These are phyloP conservation scores for Nibea coibor DNA, from an alignment of 2,113 vertebrate genomes.

Conservation along the genomic window DNA sequence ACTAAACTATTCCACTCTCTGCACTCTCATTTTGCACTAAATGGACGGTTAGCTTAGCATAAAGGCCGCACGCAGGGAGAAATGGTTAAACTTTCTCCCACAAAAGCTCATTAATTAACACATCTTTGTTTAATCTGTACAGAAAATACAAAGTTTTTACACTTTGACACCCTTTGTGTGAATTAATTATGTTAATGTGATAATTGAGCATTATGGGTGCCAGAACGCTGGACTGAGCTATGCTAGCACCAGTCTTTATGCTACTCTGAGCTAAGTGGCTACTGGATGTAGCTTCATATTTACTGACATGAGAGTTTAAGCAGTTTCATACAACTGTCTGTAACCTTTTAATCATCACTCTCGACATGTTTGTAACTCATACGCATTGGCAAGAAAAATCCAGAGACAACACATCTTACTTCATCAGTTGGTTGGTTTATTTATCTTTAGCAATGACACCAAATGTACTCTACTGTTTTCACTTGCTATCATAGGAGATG, in stretches of 20 bases:
- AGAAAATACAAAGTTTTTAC: background rate
- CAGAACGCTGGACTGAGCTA: background rate
- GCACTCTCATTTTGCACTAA: background rate
- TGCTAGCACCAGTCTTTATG: background rate
- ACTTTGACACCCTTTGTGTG: background rate
- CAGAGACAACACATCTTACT: conserved; percentile 51
- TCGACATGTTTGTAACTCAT: background rate
- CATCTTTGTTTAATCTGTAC: background rate
- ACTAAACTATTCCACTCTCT: background rate
- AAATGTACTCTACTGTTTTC: conserved; percentile 83
- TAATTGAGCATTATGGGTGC: background rate
- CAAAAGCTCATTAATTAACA: background rate
- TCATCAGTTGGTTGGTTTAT: conserved; percentile 90
- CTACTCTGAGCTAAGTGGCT: background rate
- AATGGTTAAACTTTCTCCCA: background rate
- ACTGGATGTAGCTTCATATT: background rate
- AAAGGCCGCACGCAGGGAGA: background rate
- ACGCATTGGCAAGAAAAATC: background rate
- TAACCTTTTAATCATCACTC: background rate
- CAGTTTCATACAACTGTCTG: background rate
- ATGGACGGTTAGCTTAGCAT: background rate
- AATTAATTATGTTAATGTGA: background rate
- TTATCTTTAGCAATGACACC: conserved; percentile 90
- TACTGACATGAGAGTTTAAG: background rate
- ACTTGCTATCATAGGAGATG: conserved; percentile 88